Percentiles rank a stretch among this genome's conserved stretches.
phyloP scores from a whole-genome alignment of 2,888 invertebrate genomes.

The Cetonia aurata region DNA sequence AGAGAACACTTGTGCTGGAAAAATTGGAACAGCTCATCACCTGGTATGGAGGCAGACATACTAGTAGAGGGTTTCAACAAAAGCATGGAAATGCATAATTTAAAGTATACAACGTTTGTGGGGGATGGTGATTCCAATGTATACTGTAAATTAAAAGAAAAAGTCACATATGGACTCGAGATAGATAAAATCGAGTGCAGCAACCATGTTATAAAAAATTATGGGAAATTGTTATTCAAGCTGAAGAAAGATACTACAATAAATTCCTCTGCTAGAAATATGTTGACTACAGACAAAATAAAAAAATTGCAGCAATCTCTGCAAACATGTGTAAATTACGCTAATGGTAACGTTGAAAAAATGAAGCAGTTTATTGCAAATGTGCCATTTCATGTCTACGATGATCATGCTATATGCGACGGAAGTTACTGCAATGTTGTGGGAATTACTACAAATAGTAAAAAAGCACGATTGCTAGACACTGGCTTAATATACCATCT shows the following conservation, averaged over 20 bases:
- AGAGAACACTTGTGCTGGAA: conserved; percentile 53
- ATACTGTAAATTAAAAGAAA: no score
- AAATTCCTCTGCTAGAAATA: not conserved
- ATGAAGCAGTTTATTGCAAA: not conserved
- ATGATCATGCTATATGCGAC: not conserved
- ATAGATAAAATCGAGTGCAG: not conserved
- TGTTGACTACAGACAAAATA: not conserved
- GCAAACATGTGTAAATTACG: not conserved
- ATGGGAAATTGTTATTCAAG: not conserved
- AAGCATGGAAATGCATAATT: conserved; percentile 51
- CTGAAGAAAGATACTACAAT: not conserved
- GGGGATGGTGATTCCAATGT: no score
- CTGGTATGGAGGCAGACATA: conserved; percentile 56
- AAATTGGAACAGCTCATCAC: conserved; percentile 54
- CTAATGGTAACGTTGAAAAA: not conserved
- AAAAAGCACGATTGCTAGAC: no score
- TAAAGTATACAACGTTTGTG: no score
- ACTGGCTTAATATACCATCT: no score
- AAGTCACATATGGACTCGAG: no score
- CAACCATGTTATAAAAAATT: not conserved
- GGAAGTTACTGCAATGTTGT: not conserved
- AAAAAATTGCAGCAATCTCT: not conserved
- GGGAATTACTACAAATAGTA: no score
- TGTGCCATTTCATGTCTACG: not conserved
- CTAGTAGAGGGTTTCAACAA: conserved; percentile 54